Evolutionary conservation across 2,797 vertebrate genomes (phyloP).

Genomic region (Glossophaga mutica): DNA sequence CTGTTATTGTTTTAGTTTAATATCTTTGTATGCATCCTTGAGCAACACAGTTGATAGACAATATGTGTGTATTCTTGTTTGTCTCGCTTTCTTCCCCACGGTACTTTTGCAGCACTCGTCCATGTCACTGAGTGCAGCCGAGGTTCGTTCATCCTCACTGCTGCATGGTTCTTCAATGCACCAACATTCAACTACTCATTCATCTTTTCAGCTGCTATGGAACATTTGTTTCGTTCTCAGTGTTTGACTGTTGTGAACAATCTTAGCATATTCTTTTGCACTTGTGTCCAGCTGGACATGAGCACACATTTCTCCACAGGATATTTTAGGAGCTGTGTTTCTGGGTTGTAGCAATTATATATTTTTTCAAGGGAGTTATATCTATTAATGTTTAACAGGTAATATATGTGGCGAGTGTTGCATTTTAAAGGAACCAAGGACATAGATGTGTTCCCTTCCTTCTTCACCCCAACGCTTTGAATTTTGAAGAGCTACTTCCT

Average conservation of each 20-base stretch:
- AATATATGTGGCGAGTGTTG: not conserved
- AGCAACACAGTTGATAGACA: not conserved
- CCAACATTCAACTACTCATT: not conserved
- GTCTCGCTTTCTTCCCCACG: not conserved
- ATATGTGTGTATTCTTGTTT: not conserved
- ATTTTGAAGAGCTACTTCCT: not conserved
- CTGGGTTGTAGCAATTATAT: not conserved
- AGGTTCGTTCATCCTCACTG: not conserved
- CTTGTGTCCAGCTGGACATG: not conserved
- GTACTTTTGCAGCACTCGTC: not conserved
- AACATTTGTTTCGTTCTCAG: not conserved
- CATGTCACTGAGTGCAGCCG: not conserved
- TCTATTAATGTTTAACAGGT: not conserved
- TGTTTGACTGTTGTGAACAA: not conserved
- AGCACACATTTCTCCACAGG: not conserved
- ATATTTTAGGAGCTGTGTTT: not conserved
- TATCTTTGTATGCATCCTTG: not conserved
- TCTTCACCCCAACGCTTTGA: not conserved
- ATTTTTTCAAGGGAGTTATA: not conserved
- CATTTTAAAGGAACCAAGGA: not conserved
- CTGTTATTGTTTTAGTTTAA: not conserved
- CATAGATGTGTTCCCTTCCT: not conserved
- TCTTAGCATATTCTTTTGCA: not conserved
- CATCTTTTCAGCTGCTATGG: not conserved
- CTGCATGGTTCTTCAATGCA: not conserved